Percentiles rank a stretch among this genome's conserved stretches.
phyloP scores from a whole-genome alignment of 37 sponge, comb jelly and placozoan species.

The Hormiphora californensis region DNA sequence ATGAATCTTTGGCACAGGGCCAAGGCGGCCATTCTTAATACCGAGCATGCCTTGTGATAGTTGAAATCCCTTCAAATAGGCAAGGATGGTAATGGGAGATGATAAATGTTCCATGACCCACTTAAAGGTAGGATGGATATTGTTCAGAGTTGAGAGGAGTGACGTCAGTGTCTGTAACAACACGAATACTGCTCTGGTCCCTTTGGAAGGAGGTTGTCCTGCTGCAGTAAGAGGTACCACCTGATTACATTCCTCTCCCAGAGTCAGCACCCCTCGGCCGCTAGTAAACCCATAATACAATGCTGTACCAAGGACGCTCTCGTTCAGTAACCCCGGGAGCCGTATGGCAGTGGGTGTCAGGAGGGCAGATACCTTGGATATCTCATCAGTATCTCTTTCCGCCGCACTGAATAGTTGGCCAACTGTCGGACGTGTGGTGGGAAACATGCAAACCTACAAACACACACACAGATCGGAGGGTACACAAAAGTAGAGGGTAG shows the following conservation, averaged over 20 bases:
- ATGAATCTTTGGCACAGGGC: background rate
- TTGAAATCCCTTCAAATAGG: background rate
- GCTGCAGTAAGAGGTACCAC: background rate
- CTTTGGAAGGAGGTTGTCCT: no score
- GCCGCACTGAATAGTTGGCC: background rate
- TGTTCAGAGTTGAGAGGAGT: no score
- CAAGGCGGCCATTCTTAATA: background rate
- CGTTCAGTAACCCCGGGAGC: background rate
- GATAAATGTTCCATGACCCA: background rate
- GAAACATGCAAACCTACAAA: no score
- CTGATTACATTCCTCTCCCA: background rate
- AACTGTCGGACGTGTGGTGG: no score
- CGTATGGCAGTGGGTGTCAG: no score
- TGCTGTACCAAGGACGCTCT: background rate
- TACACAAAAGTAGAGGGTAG: no score
- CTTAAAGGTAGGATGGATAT: no score
- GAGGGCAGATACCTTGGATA: background rate
- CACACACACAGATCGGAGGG: no score
- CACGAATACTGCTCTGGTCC: no score
- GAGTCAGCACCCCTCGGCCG: background rate
- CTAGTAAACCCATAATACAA: background rate
- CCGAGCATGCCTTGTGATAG: background rate
- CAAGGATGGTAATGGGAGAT: background rate
- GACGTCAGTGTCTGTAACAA: no score
- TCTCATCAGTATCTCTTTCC: slow-evolving; percentile 6